Evolutionary conservation across 92 coral and sea anemone genomes (phyloP).

Genomic region (Muricea muricata): DNA sequence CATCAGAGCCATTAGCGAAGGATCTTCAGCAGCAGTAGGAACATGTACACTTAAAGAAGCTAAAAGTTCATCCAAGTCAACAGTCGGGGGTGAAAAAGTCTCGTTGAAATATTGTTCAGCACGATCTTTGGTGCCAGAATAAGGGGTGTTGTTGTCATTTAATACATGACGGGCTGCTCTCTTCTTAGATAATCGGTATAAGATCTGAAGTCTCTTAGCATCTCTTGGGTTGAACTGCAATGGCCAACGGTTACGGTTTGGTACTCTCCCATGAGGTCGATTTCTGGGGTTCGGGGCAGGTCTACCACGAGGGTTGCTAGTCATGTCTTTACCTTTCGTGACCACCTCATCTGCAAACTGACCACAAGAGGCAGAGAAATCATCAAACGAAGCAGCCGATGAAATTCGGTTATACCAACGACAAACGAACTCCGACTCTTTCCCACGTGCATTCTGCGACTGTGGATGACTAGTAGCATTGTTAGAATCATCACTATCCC

Average conservation of each 20-base stretch:
- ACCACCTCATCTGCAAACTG: not conserved
- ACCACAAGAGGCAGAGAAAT: not conserved
- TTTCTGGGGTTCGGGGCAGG: too few species aligned
- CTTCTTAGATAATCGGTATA: slow-evolving; percentile 12
- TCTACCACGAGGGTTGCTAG: not conserved
- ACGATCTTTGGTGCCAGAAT: not conserved
- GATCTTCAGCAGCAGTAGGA: not conserved
- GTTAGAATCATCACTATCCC: too few species aligned
- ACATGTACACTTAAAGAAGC: not conserved
- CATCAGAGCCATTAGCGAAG: not conserved
- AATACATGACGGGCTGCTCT: not conserved
- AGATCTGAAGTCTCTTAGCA: not conserved
- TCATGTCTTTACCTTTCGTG: not conserved
- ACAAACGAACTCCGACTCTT: not conserved
- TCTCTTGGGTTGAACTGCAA: not conserved
- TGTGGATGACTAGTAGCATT: not conserved
- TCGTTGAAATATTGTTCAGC: not conserved
- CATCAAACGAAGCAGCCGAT: not conserved
- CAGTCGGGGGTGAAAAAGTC: not conserved
- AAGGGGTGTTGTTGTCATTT: not conserved
- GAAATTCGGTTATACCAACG: not conserved
- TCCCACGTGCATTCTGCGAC: not conserved
- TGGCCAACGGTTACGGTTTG: not conserved
- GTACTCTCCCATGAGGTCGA: not conserved
- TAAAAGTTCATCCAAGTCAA: not conserved